Conservation (phyloP, 2,797 vertebrate genomes). For the Onychomys leucogaster region DNA sequence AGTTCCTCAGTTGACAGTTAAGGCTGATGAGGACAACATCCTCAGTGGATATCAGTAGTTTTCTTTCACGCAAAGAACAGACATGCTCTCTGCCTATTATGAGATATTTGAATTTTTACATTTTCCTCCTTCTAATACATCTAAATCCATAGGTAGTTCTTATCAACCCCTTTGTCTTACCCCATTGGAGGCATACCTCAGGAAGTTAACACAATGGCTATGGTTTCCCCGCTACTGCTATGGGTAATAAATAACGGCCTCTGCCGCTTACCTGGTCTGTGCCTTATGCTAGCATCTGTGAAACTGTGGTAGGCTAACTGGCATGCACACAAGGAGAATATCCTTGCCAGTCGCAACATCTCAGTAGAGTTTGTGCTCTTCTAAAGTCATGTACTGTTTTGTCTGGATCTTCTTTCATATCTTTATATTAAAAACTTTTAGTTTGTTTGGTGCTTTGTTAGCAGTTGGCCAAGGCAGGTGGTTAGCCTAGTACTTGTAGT, state of each 20-base stretch:
- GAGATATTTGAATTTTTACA: neutral
- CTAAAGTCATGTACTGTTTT: constrained; percentile 44
- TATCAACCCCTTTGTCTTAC: neutral
- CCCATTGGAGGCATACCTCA: neutral
- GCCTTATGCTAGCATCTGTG: neutral
- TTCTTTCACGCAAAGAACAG: neutral
- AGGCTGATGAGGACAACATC: neutral
- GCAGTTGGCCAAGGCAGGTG: neutral
- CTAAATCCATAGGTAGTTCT: neutral
- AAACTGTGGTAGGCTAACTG: neutral
- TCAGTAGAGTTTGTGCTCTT: neutral
- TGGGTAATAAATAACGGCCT: neutral
- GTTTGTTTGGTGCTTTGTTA: neutral
- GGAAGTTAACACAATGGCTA: neutral
- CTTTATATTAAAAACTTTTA: neutral
- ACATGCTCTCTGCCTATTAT: neutral
- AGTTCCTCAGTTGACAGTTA: neutral
- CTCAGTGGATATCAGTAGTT: neutral
- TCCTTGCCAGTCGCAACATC: neutral
- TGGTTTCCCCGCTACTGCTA: neutral
- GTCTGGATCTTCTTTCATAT: constrained; percentile 16
- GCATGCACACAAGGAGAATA: neutral
- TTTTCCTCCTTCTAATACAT: neutral
- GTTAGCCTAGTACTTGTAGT: neutral
- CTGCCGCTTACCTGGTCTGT: neutral